A percentile compares a stretch with the other conserved stretches of the same genome.
Evolutionary conservation across 2,797 vertebrate species (phyloP).

Genomic region (Ciconia nigra): DNA sequence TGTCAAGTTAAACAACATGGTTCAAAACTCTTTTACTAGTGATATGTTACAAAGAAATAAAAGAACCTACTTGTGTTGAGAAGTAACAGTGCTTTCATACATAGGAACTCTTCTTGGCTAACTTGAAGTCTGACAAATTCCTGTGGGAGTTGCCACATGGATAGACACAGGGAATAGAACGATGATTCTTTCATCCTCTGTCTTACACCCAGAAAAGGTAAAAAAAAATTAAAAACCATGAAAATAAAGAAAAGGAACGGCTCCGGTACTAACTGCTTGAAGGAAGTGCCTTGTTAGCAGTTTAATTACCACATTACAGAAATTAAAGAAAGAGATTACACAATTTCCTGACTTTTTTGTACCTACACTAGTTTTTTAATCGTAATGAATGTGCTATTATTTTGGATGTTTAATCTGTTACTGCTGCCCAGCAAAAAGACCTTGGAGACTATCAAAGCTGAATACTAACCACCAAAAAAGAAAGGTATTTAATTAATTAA

Average conservation of each 20-base stretch:
- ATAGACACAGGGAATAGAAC: constrained; percentile 90
- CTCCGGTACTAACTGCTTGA: not conserved
- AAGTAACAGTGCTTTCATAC: constrained; percentile 96
- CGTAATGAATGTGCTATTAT: not conserved
- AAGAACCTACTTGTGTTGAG: constrained; percentile 90
- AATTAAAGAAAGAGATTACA: not conserved
- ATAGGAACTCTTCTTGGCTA: constrained; percentile 92
- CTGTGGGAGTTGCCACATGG: constrained; percentile 95
- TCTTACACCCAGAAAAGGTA: constrained; percentile 71
- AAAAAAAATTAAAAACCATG: not conserved
- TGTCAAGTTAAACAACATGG: not conserved
- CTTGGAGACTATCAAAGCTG: not conserved
- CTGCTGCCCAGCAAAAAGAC: not conserved
- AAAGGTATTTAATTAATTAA: not conserved
- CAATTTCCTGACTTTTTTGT: not conserved
- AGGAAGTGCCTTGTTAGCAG: not conserved
- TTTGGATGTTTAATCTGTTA: not conserved
- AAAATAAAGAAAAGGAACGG: not conserved
- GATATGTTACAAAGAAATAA: not conserved
- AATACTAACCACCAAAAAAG: not conserved
- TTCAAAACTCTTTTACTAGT: not conserved
- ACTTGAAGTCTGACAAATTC: constrained; percentile 95
- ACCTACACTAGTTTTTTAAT: not conserved
- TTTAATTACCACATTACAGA: not conserved
- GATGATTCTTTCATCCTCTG: constrained; percentile 93